Evolutionary conservation across 2,888 invertebrate genomes (phyloP).

Genomic region (Neoscelio sp.): DNA sequence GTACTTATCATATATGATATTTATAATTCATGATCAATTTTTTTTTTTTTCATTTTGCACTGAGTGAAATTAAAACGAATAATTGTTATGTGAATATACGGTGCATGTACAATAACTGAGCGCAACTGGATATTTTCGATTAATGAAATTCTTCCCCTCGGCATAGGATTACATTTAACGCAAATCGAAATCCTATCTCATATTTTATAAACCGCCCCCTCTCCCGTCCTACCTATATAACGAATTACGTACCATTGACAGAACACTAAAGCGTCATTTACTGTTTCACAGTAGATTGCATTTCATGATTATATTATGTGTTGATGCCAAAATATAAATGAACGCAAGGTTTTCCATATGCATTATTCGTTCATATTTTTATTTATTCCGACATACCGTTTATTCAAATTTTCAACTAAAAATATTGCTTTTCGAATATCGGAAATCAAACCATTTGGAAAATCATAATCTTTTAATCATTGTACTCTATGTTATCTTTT

Average conservation of each 20-base stretch:
- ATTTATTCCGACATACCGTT: not conserved
- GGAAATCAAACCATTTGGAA: no score
- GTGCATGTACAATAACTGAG: constrained; percentile 47
- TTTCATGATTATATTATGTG: constrained; percentile 58
- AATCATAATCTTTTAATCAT: no score
- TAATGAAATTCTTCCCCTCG: constrained; percentile 68
- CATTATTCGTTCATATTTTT: not conserved
- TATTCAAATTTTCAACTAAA: not conserved
- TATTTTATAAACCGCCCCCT: constrained; percentile 65
- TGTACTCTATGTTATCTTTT: no score
- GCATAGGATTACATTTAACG: constrained; percentile 67
- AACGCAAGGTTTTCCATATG: constrained; percentile 2
- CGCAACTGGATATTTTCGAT: constrained; percentile 66
- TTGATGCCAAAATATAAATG: constrained; percentile 42
- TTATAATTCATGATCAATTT: constrained; percentile 39
- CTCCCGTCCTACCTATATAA: constrained; percentile 44
- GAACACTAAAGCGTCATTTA: constrained; percentile 61
- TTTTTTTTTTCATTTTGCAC: constrained; percentile 52
- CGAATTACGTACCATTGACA: constrained; percentile 54
- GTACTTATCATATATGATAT: constrained; percentile 26
- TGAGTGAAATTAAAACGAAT: constrained; percentile 56
- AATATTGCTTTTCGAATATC: no score
- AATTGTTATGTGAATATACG: constrained; percentile 63
- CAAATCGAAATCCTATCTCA: constrained; percentile 68
- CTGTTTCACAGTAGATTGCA: constrained; percentile 57